Evolutionary conservation across 2,888 invertebrate species (phyloP), one percentile per base, ranked within the genome.

Genomic region (Phymatocera aterrima): DNA sequence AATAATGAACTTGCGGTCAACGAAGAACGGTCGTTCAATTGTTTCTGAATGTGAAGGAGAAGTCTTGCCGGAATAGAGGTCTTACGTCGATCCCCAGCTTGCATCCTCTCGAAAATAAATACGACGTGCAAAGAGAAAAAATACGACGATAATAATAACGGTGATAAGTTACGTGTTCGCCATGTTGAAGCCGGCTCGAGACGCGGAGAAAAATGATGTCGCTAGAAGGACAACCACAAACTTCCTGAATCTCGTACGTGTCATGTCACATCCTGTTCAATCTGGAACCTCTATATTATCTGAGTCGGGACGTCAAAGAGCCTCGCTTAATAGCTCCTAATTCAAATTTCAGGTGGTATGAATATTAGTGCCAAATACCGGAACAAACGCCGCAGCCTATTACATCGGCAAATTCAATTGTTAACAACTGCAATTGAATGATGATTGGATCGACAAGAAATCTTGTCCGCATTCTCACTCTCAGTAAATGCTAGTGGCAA

Each of bases 111-210:
- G 51, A 72, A 18, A 51, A 51, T 48, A 34, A 31, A 15, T 68
- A 34, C 31, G 34, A 51, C 51, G 48, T 31, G 34, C 21, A n/a
- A 40, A 3, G 48, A 31, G 28, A 72, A 34, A 72, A 48, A 34
- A 48, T 72, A 51, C 34, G 72, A 51, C 51, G 18, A 72, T 72
- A 72, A 72, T 51, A 51, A 72, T 34, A 40, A 72, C 12, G 51
- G 72, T 18, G 51, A 72, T 72, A 51, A 72, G 72, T 72, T 72
- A 51, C 72, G 72, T 72, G 72, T 72, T 51, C 51, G 34, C 72
- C 48, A 72, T 72, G 31, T 72, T 34, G 21, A 72, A 51, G 18
- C 34, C 15, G n/a, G 34, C 48, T 18, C 12, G 10, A 72, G 51
- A 12, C 8, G 24, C n/a, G n/a, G n/a, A 24, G 31, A 10, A 34